These are phyloP conservation scores for Sapajus apella DNA, from an alignment of 2,113 vertebrate genomes.

Conservation along the genomic window DNA sequence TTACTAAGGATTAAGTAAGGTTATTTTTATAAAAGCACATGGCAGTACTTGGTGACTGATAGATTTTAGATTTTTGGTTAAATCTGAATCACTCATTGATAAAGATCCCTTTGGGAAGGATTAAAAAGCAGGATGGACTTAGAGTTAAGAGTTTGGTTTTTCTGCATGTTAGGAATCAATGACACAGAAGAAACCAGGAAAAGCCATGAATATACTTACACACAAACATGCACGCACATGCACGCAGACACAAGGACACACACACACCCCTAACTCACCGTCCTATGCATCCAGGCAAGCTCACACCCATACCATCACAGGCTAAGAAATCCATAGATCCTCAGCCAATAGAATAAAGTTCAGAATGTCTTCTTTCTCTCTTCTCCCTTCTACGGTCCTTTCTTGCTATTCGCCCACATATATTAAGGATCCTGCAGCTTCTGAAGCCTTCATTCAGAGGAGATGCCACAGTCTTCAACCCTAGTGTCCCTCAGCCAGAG, in stretches of 20 bases:
- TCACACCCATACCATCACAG: background rate
- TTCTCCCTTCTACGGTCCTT: background rate
- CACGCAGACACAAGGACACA: background rate
- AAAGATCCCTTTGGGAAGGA: background rate
- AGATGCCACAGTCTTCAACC: background rate
- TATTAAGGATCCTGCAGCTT: background rate
- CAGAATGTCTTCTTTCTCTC: too few species aligned
- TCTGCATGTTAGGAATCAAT: background rate
- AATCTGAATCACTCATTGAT: background rate
- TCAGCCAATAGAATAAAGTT: background rate
- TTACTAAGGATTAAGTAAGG: background rate
- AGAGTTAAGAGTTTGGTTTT: background rate
- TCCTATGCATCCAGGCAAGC: background rate
- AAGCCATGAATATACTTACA: fast-evolving
- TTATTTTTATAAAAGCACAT: background rate
- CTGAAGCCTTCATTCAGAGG: background rate
- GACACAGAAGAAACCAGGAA: background rate
- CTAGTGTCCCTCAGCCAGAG: background rate
- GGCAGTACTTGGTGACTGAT: background rate
- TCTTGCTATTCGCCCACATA: background rate
- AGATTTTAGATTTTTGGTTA: background rate
- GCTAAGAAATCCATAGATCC: fast-evolving
- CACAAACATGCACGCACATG: too few species aligned
- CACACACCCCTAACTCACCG: background rate
- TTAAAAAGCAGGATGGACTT: background rate